A percentile compares a stretch with the other conserved stretches of the same genome.
Conservation (phyloP, 2,113 vertebrate species). For the Labeo rohita region DNA sequence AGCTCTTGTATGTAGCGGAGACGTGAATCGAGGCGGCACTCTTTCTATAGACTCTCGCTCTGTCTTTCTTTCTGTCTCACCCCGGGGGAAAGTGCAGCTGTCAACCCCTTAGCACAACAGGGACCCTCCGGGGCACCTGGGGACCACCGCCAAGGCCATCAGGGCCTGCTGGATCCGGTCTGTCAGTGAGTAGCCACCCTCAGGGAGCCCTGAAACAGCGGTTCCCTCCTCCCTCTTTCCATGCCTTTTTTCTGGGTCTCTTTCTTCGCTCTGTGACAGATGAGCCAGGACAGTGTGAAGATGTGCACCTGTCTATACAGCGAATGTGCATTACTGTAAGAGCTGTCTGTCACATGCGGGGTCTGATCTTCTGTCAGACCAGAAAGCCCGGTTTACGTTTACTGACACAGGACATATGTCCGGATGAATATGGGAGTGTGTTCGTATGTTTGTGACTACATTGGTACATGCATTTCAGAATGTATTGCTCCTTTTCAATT, state of each 20-base stretch:
- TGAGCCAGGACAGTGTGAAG: conserved; percentile 60
- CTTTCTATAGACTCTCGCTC: conserved; percentile 3
- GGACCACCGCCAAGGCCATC: conserved; percentile 43
- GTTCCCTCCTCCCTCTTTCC: neutral
- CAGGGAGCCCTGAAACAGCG: conserved; percentile 13
- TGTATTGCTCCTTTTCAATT: neutral
- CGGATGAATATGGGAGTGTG: conserved; percentile 26
- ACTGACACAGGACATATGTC: conserved; percentile 34
- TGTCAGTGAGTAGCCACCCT: conserved; percentile 40
- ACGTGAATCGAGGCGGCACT: conserved; percentile 22
- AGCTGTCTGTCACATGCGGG: conserved; percentile 34
- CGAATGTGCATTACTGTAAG: conserved; percentile 50
- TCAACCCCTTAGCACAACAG: conserved; percentile 48
- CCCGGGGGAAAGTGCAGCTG: conserved; percentile 47
- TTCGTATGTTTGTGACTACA: neutral
- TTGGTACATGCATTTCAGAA: neutral
- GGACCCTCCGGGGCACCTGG: conserved; percentile 41
- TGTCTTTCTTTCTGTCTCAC: conserved; percentile 30
- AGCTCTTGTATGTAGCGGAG: conserved; percentile 21
- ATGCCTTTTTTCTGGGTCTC: conserved; percentile 1
- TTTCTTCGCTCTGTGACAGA: conserved; percentile 50
- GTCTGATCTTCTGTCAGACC: conserved; percentile 15
- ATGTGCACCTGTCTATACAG: conserved; percentile 64
- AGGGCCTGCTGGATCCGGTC: conserved; percentile 34
- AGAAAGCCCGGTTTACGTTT: conserved; percentile 9